A percentile compares a stretch with the other conserved stretches of the same genome.
These are phyloP conservation scores for Saccopteryx leptura DNA, from an alignment of 2,113 vertebrate genomes.

Conservation along the genomic window DNA sequence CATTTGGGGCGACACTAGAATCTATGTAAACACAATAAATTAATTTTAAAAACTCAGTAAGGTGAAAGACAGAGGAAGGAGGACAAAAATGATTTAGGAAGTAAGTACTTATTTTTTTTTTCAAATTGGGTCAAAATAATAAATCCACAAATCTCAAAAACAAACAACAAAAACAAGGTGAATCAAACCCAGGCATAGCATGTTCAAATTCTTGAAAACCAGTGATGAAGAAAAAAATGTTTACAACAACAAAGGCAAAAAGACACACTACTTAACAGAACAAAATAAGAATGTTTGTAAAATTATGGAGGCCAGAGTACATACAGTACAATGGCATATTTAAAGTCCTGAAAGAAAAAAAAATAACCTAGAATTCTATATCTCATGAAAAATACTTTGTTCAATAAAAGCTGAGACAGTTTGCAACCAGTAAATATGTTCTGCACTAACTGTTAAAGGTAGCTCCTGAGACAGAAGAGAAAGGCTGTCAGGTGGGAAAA, in stretches of 20 bases:
- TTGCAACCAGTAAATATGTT: neutral
- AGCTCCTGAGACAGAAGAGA: neutral
- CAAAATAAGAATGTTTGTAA: neutral
- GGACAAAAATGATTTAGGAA: neutral
- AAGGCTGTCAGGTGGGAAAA: neutral
- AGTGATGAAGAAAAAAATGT: neutral
- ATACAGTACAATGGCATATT: neutral
- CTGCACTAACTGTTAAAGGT: neutral
- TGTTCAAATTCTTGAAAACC: neutral
- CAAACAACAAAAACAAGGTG: neutral
- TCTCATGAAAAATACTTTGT: neutral
- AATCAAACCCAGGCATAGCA: neutral
- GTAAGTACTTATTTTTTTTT: neutral
- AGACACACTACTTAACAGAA: neutral
- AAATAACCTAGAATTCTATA: neutral
- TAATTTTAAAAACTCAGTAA: neutral
- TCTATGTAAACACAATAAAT: too few species aligned
- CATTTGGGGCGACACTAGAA: too few species aligned
- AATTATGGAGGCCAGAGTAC: neutral
- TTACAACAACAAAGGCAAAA: neutral
- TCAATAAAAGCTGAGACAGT: neutral
- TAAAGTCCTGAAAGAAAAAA: neutral
- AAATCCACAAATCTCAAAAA: neutral
- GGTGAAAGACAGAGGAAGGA: neutral
- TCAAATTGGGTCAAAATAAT: neutral